Percentiles rank a stretch among this genome's conserved stretches.
Evolutionary conservation across 1,140 invertebrate genomes (phyloP).

Genomic region (Lamellibrachia luymesi): DNA sequence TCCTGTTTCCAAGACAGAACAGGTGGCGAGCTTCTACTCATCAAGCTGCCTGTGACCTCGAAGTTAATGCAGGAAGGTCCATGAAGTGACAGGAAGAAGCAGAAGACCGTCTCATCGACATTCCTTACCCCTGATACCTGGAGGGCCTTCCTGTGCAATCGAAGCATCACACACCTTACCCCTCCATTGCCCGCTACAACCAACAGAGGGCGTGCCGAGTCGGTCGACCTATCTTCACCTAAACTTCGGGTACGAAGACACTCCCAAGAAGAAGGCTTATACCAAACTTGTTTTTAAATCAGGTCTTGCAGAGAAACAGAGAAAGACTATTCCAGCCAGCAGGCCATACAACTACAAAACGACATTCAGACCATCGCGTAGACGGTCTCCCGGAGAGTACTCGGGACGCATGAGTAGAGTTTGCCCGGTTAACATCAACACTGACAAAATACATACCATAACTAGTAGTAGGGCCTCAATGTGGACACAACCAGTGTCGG

Average conservation of each 20-base stretch:
- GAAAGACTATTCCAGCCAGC: too few species aligned
- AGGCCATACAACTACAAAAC: too few species aligned
- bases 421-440: background rate
- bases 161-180: too few species aligned
- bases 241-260: too few species aligned
- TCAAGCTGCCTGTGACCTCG: background rate
- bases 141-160: too few species aligned
- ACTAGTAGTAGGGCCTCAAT: too few species aligned
- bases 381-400: background rate
- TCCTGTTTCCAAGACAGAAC: background rate
- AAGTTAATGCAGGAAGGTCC: background rate
- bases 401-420: background rate
- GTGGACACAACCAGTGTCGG: background rate
- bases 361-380: background rate
- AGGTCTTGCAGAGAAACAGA: too few species aligned
- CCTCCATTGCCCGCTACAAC: too few species aligned
- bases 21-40: background rate
- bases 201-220: too few species aligned
- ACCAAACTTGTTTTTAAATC: too few species aligned
- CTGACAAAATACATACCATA: background rate
- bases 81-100: background rate
- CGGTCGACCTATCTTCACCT: too few species aligned
- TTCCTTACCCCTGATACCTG: background rate
- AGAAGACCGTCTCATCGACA: background rate
- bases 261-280: too few species aligned